These are phyloP conservation scores for Fulmarus glacialis DNA, from an alignment of 2,113 vertebrate genomes.

Conservation along the genomic window DNA sequence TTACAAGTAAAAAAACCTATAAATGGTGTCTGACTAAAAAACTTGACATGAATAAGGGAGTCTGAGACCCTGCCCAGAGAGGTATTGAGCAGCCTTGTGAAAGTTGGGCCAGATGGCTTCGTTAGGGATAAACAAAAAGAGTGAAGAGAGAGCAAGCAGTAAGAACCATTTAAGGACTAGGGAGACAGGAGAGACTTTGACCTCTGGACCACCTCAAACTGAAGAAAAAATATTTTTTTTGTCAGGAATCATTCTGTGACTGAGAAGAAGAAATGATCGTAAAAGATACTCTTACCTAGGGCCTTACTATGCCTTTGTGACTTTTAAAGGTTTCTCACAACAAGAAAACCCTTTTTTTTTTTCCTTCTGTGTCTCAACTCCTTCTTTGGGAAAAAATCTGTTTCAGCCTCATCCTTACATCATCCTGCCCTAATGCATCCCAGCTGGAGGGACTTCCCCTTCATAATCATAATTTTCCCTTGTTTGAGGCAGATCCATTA, in stretches of 20 bases:
- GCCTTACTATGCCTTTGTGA: neutral
- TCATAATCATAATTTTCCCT: neutral
- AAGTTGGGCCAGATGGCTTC: conserved; percentile 38
- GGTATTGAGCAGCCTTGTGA: neutral
- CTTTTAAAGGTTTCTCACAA: conserved; percentile 9
- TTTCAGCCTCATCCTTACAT: conserved; percentile 43
- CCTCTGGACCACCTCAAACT: conserved; percentile 23
- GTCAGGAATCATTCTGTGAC: neutral
- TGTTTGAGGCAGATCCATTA: neutral
- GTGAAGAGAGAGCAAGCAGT: neutral
- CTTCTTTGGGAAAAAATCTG: conserved; percentile 61
- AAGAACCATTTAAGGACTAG: conserved; percentile 55
- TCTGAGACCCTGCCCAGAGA: neutral
- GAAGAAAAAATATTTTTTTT: neutral
- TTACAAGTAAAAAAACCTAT: conserved; percentile 1
- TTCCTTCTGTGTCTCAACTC: neutral
- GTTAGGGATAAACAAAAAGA: conserved; percentile 36
- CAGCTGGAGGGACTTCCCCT: conserved; percentile 45
- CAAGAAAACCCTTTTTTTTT: neutral
- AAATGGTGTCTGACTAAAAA: conserved; percentile 30
- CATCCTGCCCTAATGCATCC: conserved; percentile 40
- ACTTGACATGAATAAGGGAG: neutral
- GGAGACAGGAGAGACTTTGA: conserved; percentile 9
- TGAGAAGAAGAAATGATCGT: neutral
- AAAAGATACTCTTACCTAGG: neutral